phyloP scores from a whole-genome alignment of 2,797 vertebrate genomes.

The Lagodon rhomboides region DNA sequence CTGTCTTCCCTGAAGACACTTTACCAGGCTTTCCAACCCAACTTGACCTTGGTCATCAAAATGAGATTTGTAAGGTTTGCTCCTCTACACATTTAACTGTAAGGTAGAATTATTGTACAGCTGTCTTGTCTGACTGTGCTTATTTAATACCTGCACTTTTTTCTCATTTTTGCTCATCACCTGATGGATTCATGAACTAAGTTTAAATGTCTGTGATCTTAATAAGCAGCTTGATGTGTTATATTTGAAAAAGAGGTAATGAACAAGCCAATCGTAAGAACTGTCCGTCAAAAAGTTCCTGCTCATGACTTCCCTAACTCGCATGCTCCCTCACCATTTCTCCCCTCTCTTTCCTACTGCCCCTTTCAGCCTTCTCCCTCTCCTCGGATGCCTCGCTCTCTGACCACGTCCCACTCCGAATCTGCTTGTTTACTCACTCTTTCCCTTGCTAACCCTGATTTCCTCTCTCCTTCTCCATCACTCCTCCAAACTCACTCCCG shows the following conservation, averaged over 20 bases:
- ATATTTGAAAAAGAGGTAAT: background rate
- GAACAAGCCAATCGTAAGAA: conserved; percentile 15
- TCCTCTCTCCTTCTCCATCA: conserved; percentile 49
- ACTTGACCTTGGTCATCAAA: conserved; percentile 25
- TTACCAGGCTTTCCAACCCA: conserved; percentile 11
- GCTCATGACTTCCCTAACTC: conserved; percentile 6
- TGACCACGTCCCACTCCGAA: conserved; percentile 22
- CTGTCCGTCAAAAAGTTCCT: background rate
- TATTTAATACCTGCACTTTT: background rate
- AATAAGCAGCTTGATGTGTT: conserved; percentile 15
- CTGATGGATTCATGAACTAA: conserved; percentile 4
- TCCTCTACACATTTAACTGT: conserved; percentile 10
- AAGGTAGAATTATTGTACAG: conserved; percentile 1
- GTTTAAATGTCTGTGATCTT: background rate
- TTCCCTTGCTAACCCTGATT: conserved; percentile 48
- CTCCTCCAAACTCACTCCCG: conserved; percentile 56
- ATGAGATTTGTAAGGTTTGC: conserved; percentile 16
- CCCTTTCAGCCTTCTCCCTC: background rate
- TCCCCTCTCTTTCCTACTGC: background rate
- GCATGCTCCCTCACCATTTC: background rate
- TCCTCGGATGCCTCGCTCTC: background rate
- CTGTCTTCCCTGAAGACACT: conserved; percentile 20
- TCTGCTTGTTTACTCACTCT: conserved; percentile 48
- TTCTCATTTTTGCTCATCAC: conserved; percentile 12
- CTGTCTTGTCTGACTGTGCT: background rate